phyloP scores from a whole-genome alignment of 2,797 vertebrate genomes.

The Leucoraja ocellata region DNA sequence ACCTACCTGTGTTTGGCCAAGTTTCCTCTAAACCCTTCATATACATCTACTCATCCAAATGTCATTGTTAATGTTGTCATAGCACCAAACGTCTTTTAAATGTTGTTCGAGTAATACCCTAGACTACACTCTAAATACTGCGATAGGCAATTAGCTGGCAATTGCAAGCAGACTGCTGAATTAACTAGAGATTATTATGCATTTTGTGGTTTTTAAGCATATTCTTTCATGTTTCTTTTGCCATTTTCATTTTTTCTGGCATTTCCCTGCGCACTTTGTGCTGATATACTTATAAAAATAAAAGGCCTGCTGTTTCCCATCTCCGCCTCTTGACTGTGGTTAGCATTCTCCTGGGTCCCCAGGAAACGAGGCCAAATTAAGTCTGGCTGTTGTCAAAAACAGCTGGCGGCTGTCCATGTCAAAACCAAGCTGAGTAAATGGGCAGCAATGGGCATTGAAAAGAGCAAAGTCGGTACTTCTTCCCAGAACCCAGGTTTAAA shows the following conservation, averaged over 20 bases:
- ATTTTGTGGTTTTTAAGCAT: background rate
- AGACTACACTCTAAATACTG: background rate
- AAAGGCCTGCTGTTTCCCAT: background rate
- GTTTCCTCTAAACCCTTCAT: no score
- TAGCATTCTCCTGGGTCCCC: background rate
- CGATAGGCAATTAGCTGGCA: background rate
- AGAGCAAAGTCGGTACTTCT: background rate
- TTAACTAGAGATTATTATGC: background rate
- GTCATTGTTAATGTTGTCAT: no score
- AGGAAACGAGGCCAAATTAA: background rate
- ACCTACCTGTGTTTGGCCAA: no score
- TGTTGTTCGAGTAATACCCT: background rate
- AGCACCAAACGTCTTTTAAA: no score
- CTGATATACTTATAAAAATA: background rate
- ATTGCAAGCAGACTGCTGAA: background rate
- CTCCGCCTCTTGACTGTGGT: background rate
- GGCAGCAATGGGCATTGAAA: background rate
- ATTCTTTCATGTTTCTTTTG: background rate
- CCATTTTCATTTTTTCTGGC: background rate
- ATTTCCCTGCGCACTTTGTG: background rate
- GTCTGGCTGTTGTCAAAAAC: conserved; percentile 26
- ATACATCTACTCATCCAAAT: no score
- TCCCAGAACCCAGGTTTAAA: background rate
- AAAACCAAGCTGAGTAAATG: background rate
- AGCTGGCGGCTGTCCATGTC: conserved; percentile 4